Evolutionary conservation across 2,888 invertebrate genomes (phyloP).

Genomic region (Geophilus truncorum): DNA sequence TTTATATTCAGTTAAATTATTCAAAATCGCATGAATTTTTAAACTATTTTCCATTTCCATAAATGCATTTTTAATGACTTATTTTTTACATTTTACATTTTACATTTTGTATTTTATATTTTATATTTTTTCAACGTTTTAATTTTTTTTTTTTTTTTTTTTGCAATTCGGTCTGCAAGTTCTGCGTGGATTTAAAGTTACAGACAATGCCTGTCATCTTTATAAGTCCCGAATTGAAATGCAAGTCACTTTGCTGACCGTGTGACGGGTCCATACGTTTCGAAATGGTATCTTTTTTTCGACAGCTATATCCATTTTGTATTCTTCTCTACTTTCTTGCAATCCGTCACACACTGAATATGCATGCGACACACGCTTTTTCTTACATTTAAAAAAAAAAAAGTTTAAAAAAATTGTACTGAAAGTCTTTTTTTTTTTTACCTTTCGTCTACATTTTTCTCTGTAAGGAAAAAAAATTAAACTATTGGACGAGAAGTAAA

Average conservation of each 20-base stretch:
- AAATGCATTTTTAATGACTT: neutral
- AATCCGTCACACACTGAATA: neutral
- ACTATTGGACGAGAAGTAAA: no score
- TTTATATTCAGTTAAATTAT: neutral
- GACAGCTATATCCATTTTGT: slow-evolving; percentile 5
- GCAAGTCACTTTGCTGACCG: neutral
- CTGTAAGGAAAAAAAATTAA: neutral
- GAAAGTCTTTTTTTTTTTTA: no score
- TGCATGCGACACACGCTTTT: neutral
- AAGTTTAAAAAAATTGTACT: no score
- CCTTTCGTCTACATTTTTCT: neutral
- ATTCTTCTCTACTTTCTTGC: neutral
- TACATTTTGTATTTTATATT: neutral
- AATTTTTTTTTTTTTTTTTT: no score
- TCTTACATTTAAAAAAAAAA: no score
- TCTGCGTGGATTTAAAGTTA: no score
- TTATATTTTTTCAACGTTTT: neutral
- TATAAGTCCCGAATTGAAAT: neutral
- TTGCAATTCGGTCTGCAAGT: no score
- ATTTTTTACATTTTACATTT: neutral
- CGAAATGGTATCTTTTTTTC: neutral
- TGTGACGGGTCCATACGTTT: neutral
- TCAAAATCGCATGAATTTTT: neutral
- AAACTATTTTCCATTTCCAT: neutral
- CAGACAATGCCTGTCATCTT: neutral